Evolutionary conservation across 2,113 vertebrate species (phyloP).

Genomic region (Ammodytes marinus): DNA sequence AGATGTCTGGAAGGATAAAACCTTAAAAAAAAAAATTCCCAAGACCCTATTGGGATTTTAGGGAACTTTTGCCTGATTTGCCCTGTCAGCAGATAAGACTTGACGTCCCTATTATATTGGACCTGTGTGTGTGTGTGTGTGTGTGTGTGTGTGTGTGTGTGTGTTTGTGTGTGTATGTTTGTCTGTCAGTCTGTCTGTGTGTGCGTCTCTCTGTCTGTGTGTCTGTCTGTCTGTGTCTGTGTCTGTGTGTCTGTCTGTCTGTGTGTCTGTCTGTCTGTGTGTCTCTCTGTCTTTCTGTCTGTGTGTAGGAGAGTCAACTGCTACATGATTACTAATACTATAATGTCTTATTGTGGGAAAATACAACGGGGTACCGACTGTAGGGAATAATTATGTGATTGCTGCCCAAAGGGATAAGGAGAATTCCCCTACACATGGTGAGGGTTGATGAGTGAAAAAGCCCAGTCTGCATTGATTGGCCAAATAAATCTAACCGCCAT

Average conservation of each 20-base stretch:
- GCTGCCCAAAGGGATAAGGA: background rate
- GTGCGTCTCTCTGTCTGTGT: too few species aligned
- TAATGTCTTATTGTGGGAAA: constrained; percentile 8
- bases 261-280: too few species aligned
- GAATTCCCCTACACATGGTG: background rate
- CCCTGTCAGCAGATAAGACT: constrained; percentile 28
- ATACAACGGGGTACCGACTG: background rate
- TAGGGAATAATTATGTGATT: background rate
- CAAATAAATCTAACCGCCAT: too few species aligned
- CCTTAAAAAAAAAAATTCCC: constrained; percentile 1
- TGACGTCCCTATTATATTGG: background rate
- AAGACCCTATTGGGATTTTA: constrained; percentile 58
- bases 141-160: too few species aligned
- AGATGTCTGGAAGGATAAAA: constrained; percentile 57
- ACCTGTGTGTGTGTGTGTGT: background rate
- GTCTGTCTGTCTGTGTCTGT: too few species aligned
- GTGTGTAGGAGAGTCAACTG: constrained; percentile 15
- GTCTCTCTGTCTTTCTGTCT: background rate
- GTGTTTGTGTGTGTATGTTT: too few species aligned
- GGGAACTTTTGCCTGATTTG: constrained; percentile 49
- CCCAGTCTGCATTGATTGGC: too few species aligned
- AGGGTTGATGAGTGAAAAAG: background rate
- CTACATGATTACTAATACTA: constrained; percentile 7
- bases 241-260: too few species aligned
- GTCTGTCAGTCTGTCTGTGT: too few species aligned